These are phyloP conservation scores for Phenganax marumi DNA, from an alignment of 92 coral and sea anemone genomes.

Conservation along the genomic window DNA sequence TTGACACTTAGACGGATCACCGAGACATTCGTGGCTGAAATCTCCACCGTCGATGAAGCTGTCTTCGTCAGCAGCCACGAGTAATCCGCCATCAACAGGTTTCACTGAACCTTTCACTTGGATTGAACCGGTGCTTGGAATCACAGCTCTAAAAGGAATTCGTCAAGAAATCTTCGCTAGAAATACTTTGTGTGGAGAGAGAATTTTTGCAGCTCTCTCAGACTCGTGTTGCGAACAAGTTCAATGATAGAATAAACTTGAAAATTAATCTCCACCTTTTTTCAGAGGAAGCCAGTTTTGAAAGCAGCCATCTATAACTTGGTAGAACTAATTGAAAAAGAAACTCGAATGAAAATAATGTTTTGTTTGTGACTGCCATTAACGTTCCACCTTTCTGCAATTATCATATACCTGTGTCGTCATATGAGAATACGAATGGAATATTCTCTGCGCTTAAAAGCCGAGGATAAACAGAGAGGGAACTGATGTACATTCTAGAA, in stretches of 20 bases:
- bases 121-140: conserved; percentile 43
- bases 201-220: no score
- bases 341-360: background rate
- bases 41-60: conserved; percentile 81
- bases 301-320: conserved; percentile 91
- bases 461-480: conserved; percentile 86
- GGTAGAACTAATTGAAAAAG: conserved; percentile 65
- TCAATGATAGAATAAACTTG: background rate
- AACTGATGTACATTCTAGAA: conserved; percentile 88
- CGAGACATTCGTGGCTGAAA: conserved; percentile 73
- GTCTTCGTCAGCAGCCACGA: conserved; percentile 65
- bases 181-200: no score
- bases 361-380: background rate
- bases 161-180: no score
- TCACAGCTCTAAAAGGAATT: conserved; percentile 9
- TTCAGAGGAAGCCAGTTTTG: conserved; percentile 54
- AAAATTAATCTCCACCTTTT: background rate
- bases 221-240: background rate
- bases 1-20: conserved; percentile 83
- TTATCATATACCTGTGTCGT: conserved; percentile 74
- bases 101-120: conserved; percentile 82
- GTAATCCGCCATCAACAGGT: conserved; percentile 94
- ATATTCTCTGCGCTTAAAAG: conserved; percentile 95
- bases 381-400: no score
- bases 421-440: conserved; percentile 92